Conservation (phyloP, 1,140 invertebrate genomes). For the Brachionus calyciflorus region DNA sequence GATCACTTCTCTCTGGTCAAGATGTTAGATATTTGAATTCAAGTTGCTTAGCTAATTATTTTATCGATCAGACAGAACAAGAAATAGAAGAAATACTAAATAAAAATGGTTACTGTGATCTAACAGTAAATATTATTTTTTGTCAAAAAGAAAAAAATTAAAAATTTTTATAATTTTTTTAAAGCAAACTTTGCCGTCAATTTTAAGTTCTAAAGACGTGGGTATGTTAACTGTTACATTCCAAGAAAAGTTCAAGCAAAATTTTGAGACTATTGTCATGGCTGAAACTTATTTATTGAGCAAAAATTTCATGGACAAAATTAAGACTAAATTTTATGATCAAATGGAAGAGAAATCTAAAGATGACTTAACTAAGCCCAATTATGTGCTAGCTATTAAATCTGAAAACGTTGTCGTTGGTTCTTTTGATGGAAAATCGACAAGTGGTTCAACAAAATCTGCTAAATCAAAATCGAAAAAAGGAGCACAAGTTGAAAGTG, state of each 20-base stretch:
- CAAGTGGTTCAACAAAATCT: neutral
- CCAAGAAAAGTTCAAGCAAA: neutral
- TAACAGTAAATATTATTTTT: constrained; percentile 61
- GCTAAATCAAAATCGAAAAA: constrained; percentile 41
- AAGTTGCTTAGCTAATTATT: constrained; percentile 65
- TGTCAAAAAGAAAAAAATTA: constrained; percentile 43
- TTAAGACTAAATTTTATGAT: constrained; percentile 15
- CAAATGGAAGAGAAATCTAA: constrained; percentile 30
- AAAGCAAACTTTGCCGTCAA: constrained; percentile 17
- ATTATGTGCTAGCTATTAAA: constrained; percentile 26
- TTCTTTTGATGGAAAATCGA: neutral
- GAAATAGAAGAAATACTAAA: constrained; percentile 78
- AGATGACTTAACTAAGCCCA: constrained; percentile 11
- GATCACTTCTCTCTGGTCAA: constrained; percentile 72
- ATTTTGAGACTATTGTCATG: neutral
- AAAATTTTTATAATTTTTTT: constrained; percentile 49
- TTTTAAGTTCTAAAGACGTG: neutral
- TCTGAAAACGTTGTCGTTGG: neutral
- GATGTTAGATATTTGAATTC: constrained; percentile 57
- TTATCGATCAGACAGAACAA: constrained; percentile 75
- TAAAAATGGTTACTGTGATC: constrained; percentile 74
- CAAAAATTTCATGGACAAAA: constrained; percentile 5
- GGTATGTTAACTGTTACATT: neutral
- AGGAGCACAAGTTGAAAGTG: neutral
- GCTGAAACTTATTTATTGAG: constrained; percentile 36